Percentiles rank a stretch among this genome's conserved stretches.
Conservation (phyloP, 2,113 vertebrate species). For the Chamaetylas fuelleborni region DNA sequence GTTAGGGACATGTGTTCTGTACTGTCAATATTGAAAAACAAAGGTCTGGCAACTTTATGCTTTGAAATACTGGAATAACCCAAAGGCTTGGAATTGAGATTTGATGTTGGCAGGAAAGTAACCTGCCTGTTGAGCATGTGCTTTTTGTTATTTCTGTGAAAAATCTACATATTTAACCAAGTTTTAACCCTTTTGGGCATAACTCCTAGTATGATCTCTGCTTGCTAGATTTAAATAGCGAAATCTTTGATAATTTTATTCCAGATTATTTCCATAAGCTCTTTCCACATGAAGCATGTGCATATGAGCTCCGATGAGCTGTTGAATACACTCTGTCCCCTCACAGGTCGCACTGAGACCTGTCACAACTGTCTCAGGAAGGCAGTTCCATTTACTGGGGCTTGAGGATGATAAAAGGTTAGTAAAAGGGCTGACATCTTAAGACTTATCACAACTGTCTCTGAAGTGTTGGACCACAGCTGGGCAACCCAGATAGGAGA, state of each 20-base stretch:
- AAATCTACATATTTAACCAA: background rate
- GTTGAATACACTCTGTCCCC: background rate
- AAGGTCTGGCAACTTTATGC: slow-evolving; percentile 3
- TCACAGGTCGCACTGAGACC: background rate
- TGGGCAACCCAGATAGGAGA: background rate
- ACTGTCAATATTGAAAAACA: background rate
- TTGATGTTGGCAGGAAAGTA: slow-evolving; percentile 20
- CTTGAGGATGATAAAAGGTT: background rate
- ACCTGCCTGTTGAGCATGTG: slow-evolving; percentile 1
- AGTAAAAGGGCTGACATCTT: background rate
- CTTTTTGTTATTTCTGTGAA: slow-evolving; percentile 31
- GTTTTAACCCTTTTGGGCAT: background rate
- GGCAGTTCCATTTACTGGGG: background rate
- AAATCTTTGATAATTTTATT: background rate
- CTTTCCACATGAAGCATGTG: background rate
- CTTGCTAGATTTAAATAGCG: background rate
- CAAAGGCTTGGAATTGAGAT: slow-evolving; percentile 31
- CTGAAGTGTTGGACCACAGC: background rate
- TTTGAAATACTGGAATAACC: slow-evolving; percentile 18
- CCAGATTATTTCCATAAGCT: background rate
- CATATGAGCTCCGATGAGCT: background rate
- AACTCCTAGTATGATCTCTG: background rate
- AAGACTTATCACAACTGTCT: background rate
- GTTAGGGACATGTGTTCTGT: background rate
- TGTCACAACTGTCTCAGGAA: background rate